phyloP scores from a whole-genome alignment of 2,888 invertebrate species.

The Athalia cordata region DNA sequence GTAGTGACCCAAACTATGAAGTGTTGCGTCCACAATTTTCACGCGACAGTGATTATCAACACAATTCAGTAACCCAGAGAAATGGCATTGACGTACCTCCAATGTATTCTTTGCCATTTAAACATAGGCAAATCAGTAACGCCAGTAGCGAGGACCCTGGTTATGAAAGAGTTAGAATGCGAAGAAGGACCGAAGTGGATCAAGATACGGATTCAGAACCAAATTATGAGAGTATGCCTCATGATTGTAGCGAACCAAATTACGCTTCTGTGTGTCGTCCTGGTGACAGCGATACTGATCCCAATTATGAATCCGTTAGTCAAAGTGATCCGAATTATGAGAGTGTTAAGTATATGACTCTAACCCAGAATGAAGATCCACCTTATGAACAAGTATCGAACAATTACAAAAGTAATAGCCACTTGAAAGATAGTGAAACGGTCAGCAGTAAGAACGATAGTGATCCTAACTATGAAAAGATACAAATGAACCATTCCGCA shows the following conservation, averaged over 20 bases:
- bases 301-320: conserved; percentile 82
- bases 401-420: conserved; percentile 53
- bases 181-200: conserved; percentile 60
- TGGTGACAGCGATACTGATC: conserved; percentile 83
- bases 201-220: conserved; percentile 80
- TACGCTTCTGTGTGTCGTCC: conserved; percentile 77
- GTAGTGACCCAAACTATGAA: conserved; percentile 88
- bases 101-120: conserved; percentile 64
- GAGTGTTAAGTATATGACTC: conserved; percentile 84
- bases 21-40: conserved; percentile 78
- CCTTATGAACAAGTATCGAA: conserved; percentile 68
- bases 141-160: conserved; percentile 74
- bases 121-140: conserved; percentile 67
- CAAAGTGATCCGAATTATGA: conserved; percentile 88
- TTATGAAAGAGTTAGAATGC: conserved; percentile 75
- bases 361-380: conserved; percentile 79
- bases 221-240: conserved; percentile 86
- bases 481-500: conserved; percentile 51
- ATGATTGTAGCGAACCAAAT: conserved; percentile 75
- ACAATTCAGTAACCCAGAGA: conserved; percentile 45
- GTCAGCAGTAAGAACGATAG: conserved; percentile 52
- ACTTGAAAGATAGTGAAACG: conserved; percentile 56
- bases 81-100: conserved; percentile 61
- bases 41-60: conserved; percentile 41
- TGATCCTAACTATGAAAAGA: conserved; percentile 64